phyloP scores from a whole-genome alignment of 1,140 invertebrate genomes.

The Drosophila sucinea region DNA sequence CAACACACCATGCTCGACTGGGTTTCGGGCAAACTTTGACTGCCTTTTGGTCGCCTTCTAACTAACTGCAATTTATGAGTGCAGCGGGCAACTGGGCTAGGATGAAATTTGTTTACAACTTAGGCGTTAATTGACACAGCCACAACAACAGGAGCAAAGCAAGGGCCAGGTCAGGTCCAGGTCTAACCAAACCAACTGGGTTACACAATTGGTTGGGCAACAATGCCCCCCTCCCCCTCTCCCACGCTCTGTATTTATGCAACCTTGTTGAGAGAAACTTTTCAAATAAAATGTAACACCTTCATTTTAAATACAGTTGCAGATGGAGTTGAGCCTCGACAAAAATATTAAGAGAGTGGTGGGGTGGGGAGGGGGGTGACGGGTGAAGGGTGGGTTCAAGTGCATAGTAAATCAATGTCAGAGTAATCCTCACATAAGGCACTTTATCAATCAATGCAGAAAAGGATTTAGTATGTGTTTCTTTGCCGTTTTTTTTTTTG shows the following conservation, averaged over 20 bases:
- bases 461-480: slow-evolving; percentile 67
- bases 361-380: neutral
- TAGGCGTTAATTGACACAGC: slow-evolving; percentile 77
- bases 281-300: slow-evolving; percentile 79
- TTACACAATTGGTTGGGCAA: slow-evolving; percentile 65
- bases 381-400: slow-evolving; percentile 47
- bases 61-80: slow-evolving; percentile 78
- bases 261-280: slow-evolving; percentile 51
- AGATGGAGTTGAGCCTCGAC: neutral
- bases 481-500: neutral
- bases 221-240: slow-evolving; percentile 45
- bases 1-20: slow-evolving; percentile 30
- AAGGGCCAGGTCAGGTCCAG: slow-evolving; percentile 22
- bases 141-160: slow-evolving; percentile 40
- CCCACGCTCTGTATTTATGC: slow-evolving; percentile 47
- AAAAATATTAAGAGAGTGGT: neutral
- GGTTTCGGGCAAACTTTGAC: slow-evolving; percentile 44
- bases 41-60: slow-evolving; percentile 33
- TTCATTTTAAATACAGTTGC: slow-evolving; percentile 25
- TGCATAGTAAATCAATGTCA: slow-evolving; percentile 79
- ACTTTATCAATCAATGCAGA: slow-evolving; percentile 82
- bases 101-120: slow-evolving; percentile 77
- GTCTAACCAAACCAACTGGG: slow-evolving; percentile 47
- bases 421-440: slow-evolving; percentile 77
- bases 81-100: slow-evolving; percentile 61